Percentiles rank a stretch among this genome's conserved stretches.
Conservation (phyloP, 2,113 vertebrate genomes). For the Coryphaenoides rupestris region DNA sequence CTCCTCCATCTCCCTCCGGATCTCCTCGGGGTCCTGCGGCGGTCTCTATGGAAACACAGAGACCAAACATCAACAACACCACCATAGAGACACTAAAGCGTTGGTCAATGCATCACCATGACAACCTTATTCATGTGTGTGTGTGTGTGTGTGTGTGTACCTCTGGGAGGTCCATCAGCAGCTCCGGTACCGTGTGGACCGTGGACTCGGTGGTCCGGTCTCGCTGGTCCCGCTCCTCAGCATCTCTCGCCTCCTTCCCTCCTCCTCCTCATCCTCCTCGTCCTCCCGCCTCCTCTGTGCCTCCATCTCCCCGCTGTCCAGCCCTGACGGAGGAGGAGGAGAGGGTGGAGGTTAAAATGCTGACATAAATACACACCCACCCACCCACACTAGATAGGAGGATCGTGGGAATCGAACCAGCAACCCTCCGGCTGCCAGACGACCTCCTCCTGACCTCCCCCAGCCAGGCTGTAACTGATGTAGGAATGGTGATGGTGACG, state of each 20-base stretch:
- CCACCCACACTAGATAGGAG: no score
- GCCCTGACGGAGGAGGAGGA: constrained; percentile 49
- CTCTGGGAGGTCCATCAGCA: constrained; percentile 69
- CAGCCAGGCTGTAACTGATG: no score
- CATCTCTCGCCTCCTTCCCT: constrained; percentile 43
- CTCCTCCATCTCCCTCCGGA: constrained; percentile 87
- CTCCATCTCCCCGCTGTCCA: constrained; percentile 74
- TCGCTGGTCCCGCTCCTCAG: constrained; percentile 56
- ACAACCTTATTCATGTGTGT: not conserved
- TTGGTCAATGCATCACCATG: no score
- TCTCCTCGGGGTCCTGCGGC: constrained; percentile 77
- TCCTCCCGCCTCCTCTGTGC: constrained; percentile 52
- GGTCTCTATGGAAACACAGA: constrained; percentile 59
- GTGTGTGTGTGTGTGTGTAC: constrained; percentile 16
- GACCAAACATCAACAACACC: not conserved
- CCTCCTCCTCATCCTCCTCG: constrained; percentile 60
- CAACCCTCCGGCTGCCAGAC: no score
- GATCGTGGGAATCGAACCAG: no score
- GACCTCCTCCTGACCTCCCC: no score
- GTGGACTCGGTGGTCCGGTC: constrained; percentile 82
- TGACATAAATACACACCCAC: not conserved
- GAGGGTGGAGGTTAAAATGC: not conserved
- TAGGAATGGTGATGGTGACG: not conserved
- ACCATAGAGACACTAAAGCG: no score
- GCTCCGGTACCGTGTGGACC: constrained; percentile 83